A percentile compares a stretch with the other conserved stretches of the same genome.
phyloP scores from a whole-genome alignment of 2,888 invertebrate genomes.

The Ethmia dodecea region DNA sequence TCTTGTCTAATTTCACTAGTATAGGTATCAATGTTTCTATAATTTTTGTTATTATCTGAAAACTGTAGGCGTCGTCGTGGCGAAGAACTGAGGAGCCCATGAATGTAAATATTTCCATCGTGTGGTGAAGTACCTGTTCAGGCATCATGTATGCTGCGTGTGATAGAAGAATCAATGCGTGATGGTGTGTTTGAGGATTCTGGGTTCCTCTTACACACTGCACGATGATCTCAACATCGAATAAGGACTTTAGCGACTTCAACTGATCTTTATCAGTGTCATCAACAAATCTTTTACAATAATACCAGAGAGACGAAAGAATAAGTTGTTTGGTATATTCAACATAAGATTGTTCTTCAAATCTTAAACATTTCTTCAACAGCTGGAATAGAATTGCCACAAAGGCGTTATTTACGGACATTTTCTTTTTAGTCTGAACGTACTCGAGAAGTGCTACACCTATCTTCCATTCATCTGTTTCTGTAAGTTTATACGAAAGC shows the following conservation, averaged over 20 bases:
- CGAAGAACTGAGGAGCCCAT: slow-evolving; percentile 96
- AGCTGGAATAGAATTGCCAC: slow-evolving; percentile 88
- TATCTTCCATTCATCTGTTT: slow-evolving; percentile 85
- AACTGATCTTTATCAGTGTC: slow-evolving; percentile 55
- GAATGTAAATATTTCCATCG: slow-evolving; percentile 98
- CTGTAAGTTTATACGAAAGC: slow-evolving; percentile 79
- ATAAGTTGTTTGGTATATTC: slow-evolving; percentile 94
- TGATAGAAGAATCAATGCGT: slow-evolving; percentile 90
- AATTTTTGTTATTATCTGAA: slow-evolving; percentile 93
- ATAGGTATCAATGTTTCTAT: slow-evolving; percentile 94
- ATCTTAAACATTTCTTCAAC: slow-evolving; percentile 85
- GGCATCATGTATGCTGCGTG: slow-evolving; percentile 88
- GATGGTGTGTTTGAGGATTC: slow-evolving; percentile 97
- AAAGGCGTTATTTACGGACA: slow-evolving; percentile 80
- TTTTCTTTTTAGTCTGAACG: slow-evolving; percentile 90
- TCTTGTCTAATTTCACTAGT: slow-evolving; percentile 76
- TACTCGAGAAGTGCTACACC: slow-evolving; percentile 89
- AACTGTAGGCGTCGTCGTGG: slow-evolving; percentile 96
- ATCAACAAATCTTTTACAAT: slow-evolving; percentile 78
- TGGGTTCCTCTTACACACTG: slow-evolving; percentile 93
- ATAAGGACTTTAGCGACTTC: slow-evolving; percentile 64
- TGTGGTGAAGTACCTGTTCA: slow-evolving; percentile 91
- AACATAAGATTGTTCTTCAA: slow-evolving; percentile 88
- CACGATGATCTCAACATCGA: slow-evolving; percentile 87
- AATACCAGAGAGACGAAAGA: slow-evolving; percentile 85